Percentiles rank a stretch among this genome's conserved stretches.
Evolutionary conservation across 1,140 invertebrate genomes (phyloP).

Genomic region (Cyrtorhinus lividipennis): DNA sequence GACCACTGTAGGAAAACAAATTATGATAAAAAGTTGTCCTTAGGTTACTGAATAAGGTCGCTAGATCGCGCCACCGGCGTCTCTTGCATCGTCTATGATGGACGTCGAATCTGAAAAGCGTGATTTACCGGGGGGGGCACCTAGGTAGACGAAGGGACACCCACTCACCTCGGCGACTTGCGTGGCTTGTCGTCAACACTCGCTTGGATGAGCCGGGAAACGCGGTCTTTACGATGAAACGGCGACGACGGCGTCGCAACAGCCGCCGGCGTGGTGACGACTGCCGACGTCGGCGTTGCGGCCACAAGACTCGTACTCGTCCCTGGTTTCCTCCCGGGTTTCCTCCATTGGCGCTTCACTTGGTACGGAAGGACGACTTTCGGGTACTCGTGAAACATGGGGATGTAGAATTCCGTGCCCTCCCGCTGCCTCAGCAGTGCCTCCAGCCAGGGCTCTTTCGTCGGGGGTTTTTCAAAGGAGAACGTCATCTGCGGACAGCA

Average conservation of each 20-base stretch:
- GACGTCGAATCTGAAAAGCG: too few species aligned
- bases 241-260: not conserved
- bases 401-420: conserved; percentile 38
- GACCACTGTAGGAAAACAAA: too few species aligned
- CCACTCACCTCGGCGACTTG: conserved; percentile 55
- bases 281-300: not conserved
- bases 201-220: not conserved
- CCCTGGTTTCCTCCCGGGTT: conserved; percentile 24
- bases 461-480: conserved; percentile 56
- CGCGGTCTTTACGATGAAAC: not conserved
- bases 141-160: too few species aligned
- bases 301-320: conserved; percentile 12
- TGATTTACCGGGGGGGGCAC: too few species aligned
- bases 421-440: conserved; percentile 59
- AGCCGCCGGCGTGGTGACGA: not conserved
- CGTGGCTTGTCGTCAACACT: conserved; percentile 43
- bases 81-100: too few species aligned
- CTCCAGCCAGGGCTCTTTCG: conserved; percentile 58
- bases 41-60: too few species aligned
- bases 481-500: conserved; percentile 36
- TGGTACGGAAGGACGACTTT: conserved; percentile 59
- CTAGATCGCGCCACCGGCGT: too few species aligned
- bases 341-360: conserved; percentile 44
- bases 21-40: too few species aligned
- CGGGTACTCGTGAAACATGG: conserved; percentile 32